These are phyloP conservation scores for Campylomormyrus tamandua DNA, from an alignment of 2,113 vertebrate genomes.

Conservation along the genomic window DNA sequence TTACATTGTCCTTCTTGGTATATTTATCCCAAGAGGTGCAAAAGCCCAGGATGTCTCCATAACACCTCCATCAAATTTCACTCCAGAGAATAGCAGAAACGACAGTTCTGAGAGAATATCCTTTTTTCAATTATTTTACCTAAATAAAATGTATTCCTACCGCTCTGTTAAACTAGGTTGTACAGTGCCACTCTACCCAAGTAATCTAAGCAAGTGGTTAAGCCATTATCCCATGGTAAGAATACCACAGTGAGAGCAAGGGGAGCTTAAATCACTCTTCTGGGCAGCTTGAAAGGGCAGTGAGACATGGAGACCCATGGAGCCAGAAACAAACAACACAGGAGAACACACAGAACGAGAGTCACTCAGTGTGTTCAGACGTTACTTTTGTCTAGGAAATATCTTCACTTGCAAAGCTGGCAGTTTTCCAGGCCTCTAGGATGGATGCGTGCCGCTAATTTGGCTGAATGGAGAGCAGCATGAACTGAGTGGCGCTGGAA, in stretches of 20 bases:
- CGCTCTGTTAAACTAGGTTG: neutral
- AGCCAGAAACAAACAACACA: slow-evolving; percentile 12
- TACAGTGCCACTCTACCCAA: neutral
- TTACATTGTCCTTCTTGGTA: neutral
- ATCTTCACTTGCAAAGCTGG: slow-evolving; percentile 16
- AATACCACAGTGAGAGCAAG: slow-evolving; percentile 17
- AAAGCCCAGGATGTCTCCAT: neutral
- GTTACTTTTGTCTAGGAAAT: slow-evolving; percentile 18
- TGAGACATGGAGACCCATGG: slow-evolving; percentile 11
- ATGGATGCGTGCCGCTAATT: neutral
- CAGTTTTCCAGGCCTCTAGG: neutral
- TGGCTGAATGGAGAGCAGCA: neutral
- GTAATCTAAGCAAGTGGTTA: slow-evolving; percentile 4
- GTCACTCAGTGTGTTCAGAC: neutral
- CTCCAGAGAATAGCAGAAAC: neutral
- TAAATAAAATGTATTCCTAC: neutral
- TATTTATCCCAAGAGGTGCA: neutral
- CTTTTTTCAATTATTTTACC: neutral
- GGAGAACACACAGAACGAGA: neutral
- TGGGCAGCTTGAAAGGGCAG: neutral
- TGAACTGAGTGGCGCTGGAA: neutral
- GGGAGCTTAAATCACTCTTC: neutral
- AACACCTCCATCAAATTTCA: neutral
- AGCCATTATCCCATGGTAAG: slow-evolving; percentile 18
- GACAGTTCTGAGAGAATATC: neutral